Evolutionary conservation across 2,797 vertebrate species (phyloP).

Genomic region (Phataginus tricuspis): DNA sequence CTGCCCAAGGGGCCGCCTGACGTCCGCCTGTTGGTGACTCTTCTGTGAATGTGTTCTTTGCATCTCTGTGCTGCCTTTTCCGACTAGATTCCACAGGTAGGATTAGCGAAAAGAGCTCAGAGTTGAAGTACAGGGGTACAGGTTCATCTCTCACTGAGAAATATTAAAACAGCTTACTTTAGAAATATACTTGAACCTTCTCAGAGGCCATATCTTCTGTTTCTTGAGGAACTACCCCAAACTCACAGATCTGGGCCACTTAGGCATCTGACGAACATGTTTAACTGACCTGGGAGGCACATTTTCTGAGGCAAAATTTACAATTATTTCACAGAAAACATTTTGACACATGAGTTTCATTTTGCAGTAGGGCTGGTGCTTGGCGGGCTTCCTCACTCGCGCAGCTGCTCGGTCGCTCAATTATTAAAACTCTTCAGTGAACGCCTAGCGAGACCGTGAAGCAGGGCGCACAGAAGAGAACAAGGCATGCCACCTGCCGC

Average conservation of each 20-base stretch:
- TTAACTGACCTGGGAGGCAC: background rate
- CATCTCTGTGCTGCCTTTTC: slow-evolving; percentile 57
- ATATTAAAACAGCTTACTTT: slow-evolving; percentile 61
- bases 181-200: slow-evolving; percentile 48
- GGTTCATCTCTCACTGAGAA: slow-evolving; percentile 55
- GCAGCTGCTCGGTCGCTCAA: background rate
- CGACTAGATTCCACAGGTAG: slow-evolving; percentile 58
- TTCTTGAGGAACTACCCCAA: slow-evolving; percentile 11
- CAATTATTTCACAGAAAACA: background rate
- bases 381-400: background rate
- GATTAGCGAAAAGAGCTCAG: slow-evolving; percentile 59
- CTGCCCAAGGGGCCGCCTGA: background rate
- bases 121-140: slow-evolving; percentile 13
- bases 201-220: background rate
- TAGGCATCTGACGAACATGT: background rate
- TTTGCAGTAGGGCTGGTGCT: background rate
- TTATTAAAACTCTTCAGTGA: background rate
- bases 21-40: background rate
- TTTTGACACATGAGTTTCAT: background rate
- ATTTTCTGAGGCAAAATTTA: background rate
- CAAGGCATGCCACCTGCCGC: background rate
- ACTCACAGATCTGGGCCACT: background rate
- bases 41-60: slow-evolving; percentile 54
- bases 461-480: background rate
- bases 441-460: background rate